phyloP scores from a whole-genome alignment of 2,888 invertebrate genomes.

The Chymomyza fuscimana region DNA sequence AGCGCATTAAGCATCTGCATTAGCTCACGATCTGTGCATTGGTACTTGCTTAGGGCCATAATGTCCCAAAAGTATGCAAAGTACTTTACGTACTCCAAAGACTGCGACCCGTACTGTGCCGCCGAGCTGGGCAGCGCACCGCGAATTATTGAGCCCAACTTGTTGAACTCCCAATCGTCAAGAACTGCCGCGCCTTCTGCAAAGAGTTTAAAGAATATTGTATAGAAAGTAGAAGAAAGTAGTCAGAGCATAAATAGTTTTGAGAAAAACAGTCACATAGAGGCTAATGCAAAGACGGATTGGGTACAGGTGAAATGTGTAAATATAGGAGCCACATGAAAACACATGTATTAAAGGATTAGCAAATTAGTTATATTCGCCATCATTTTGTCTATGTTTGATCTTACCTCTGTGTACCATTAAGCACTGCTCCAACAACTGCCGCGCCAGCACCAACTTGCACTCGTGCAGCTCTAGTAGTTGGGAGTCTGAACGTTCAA shows the following conservation, averaged over 20 bases:
- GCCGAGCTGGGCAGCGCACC: conserved; percentile 58
- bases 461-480: conserved; percentile 62
- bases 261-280: neutral
- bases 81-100: conserved; percentile 60
- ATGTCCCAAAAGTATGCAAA: conserved; percentile 67
- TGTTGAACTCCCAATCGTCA: conserved; percentile 68
- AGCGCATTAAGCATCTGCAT: conserved; percentile 68
- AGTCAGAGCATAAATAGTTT: neutral
- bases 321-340: neutral
- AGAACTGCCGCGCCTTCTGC: conserved; percentile 57
- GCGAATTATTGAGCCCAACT: conserved; percentile 63
- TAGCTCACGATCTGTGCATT: conserved; percentile 63
- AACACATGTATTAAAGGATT: neutral
- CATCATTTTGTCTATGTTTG: neutral
- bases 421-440: conserved; percentile 62
- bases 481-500: conserved; percentile 58
- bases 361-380: neutral
- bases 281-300: neutral
- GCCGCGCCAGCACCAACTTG: conserved; percentile 62
- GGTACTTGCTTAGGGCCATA: conserved; percentile 64
- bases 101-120: conserved; percentile 59
- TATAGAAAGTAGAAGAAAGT: conserved; percentile 23
- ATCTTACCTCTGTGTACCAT: conserved; percentile 63
- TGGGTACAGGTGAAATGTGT: neutral
- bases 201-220: neutral